Evolutionary conservation across 2,888 invertebrate species (phyloP).

Genomic region (Xestoiulus laeticollis): DNA sequence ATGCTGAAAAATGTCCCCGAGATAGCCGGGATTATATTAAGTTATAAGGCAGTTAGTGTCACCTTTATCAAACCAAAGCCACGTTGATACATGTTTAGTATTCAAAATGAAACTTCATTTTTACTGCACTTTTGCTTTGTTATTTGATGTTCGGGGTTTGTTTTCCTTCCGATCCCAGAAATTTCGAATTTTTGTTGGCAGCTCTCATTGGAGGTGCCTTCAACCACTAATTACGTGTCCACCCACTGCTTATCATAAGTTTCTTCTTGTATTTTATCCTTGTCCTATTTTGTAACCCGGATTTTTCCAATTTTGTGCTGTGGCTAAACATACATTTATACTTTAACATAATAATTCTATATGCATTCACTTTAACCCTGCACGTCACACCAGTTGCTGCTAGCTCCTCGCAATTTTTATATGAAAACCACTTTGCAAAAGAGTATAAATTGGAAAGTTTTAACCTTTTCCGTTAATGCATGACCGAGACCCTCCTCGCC

Average conservation of each 20-base stretch:
- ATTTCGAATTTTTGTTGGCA: neutral
- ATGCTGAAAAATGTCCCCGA: neutral
- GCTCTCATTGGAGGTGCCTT: neutral
- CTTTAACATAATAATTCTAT: no score
- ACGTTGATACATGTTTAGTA: neutral
- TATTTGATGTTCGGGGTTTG: neutral
- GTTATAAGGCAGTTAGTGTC: slow-evolving; percentile 7
- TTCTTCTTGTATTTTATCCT: neutral
- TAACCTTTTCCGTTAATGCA: neutral
- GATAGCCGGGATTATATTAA: neutral
- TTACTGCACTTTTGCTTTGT: neutral
- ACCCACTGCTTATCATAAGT: neutral
- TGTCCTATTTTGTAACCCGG: neutral
- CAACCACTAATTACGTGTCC: neutral
- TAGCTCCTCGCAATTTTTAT: neutral
- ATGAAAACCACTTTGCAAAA: neutral
- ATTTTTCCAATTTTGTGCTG: neutral
- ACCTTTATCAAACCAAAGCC: neutral
- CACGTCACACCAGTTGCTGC: neutral
- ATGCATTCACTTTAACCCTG: neutral
- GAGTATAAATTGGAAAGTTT: neutral
- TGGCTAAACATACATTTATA: neutral
- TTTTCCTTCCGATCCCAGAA: neutral
- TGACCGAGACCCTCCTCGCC: neutral
- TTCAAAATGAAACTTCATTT: neutral